Evolutionary conservation across 2,113 vertebrate species (phyloP).

Genomic region (Spermophilus dauricus): DNA sequence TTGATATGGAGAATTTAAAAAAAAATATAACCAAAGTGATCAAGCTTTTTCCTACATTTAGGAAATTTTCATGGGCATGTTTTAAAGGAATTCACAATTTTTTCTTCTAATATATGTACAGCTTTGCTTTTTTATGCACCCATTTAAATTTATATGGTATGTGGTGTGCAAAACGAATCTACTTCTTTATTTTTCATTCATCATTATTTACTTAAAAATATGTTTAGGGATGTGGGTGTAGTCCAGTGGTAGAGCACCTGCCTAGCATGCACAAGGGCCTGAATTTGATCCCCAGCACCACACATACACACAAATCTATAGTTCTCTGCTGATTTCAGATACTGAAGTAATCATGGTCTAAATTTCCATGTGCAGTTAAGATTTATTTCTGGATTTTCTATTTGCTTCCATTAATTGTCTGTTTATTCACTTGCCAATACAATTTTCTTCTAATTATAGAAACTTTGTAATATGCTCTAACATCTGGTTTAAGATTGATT

Average conservation of each 20-base stretch:
- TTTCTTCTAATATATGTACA: not conserved
- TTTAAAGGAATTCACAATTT: not conserved
- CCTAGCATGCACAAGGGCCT: not conserved
- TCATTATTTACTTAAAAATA: not conserved
- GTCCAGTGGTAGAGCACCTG: not conserved
- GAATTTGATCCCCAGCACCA: not conserved
- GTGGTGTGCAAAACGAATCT: not conserved
- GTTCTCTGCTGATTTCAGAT: constrained; percentile 48
- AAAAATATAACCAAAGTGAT: constrained; percentile 6
- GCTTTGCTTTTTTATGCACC: constrained; percentile 36
- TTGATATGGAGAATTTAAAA: constrained; percentile 22
- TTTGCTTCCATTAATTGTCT: constrained; percentile 41
- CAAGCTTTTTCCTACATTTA: not conserved
- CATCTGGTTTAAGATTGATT: constrained; percentile 67
- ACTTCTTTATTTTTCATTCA: constrained; percentile 49
- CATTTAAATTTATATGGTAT: not conserved
- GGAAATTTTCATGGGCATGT: not conserved
- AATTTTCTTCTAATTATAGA: constrained; percentile 73
- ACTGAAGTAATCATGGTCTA: constrained; percentile 23
- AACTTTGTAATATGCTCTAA: constrained; percentile 59
- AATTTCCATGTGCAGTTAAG: constrained; percentile 31
- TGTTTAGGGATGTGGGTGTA: not conserved
- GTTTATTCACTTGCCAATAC: constrained; percentile 65
- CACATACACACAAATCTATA: not conserved
- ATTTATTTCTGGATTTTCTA: constrained; percentile 74